Conservation (phyloP, 2,888 invertebrate genomes). For the Eueremaeus valkanovi region DNA sequence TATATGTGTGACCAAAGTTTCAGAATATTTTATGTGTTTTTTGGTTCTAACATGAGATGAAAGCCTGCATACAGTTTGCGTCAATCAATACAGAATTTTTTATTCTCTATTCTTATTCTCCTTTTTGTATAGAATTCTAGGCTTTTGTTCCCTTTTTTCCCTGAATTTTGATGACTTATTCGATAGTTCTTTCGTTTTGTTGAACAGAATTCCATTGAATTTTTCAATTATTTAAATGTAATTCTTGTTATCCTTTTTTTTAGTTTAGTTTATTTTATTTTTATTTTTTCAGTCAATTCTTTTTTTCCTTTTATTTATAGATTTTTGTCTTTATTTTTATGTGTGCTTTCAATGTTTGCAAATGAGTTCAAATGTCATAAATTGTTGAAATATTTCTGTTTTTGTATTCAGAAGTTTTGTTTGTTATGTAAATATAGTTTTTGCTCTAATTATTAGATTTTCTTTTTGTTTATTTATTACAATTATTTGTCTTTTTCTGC, state of each 20-base stretch:
- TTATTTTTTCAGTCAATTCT: neutral
- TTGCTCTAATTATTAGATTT: neutral
- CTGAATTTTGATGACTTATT: neutral
- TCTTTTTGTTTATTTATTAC: neutral
- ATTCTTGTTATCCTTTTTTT: neutral
- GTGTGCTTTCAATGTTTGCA: no score
- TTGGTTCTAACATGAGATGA: neutral
- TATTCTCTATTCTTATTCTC: neutral
- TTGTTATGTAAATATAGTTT: neutral
- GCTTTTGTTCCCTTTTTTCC: neutral
- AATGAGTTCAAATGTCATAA: no score
- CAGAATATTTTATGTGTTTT: no score
- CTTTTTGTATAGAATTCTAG: neutral
- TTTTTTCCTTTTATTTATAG: neutral
- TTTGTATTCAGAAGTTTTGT: neutral
- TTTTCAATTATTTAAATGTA: no score
- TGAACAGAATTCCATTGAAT: no score
- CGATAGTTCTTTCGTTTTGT: no score
- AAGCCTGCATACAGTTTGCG: neutral
- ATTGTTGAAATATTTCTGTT: neutral
- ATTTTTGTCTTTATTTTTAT: no score
- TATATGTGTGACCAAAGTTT: neutral
- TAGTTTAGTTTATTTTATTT: neutral
- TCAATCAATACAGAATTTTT: neutral
- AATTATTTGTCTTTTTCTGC: neutral